Conservation (phyloP, 2,113 vertebrate genomes). For the Phalacrocorax pelagicus region DNA sequence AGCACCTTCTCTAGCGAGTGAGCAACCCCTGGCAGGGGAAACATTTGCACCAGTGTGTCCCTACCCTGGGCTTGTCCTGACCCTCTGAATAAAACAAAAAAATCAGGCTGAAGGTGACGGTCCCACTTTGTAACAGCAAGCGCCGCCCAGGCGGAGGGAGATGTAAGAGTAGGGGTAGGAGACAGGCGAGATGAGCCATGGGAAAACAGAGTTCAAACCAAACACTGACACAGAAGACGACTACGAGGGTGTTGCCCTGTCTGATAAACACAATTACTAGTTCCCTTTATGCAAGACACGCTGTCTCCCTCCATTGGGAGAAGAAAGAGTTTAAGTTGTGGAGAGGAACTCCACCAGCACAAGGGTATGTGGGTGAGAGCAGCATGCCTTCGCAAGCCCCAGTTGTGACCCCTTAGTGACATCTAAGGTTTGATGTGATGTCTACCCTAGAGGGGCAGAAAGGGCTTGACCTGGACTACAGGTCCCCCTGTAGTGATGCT, state of each 20-base stretch:
- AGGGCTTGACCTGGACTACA: not conserved
- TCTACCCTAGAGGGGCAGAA: not conserved
- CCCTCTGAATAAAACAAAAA: not conserved
- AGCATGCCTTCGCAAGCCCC: not conserved
- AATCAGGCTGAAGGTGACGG: not conserved
- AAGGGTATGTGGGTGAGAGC: not conserved
- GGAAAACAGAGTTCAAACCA: not conserved
- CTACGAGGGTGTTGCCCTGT: not conserved
- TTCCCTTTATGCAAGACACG: not conserved
- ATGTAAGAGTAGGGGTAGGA: not conserved
- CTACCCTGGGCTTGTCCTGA: not conserved
- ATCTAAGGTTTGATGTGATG: not conserved
- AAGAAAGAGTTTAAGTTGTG: not conserved
- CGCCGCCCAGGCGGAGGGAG: not conserved
- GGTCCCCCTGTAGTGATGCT: not conserved
- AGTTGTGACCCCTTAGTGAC: fast-evolving
- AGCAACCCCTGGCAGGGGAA: not conserved
- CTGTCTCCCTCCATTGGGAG: not conserved
- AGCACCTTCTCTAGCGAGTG: not conserved
- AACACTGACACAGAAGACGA: not conserved
- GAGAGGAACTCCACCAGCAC: not conserved
- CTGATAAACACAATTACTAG: not conserved
- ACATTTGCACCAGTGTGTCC: not conserved
- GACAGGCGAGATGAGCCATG: fast-evolving
- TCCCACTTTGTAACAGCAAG: not conserved